Evolutionary conservation across 2,888 invertebrate species (phyloP), one percentile per base, ranked within the genome.

Genomic region (Drosophila barbarae): DNA sequence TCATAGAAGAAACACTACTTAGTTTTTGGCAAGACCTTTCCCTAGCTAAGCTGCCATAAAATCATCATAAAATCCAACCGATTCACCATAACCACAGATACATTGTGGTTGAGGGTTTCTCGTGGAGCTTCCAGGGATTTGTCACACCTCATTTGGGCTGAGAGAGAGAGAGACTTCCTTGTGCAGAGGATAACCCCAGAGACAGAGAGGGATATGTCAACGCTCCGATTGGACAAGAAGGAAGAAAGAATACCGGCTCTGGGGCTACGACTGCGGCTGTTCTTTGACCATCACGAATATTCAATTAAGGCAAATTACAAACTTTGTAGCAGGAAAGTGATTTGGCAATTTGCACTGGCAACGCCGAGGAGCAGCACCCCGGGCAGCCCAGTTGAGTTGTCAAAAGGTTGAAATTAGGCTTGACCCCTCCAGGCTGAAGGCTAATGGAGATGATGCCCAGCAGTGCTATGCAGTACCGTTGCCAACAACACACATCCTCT

Each of bases 401-500:
- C 83, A 79, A 82, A 82, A 83, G 79, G 83, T 79, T 80, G 72
- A 76, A 79, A 83, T 79, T 83, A 79, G 72, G 83, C 77, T 76
- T 80, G 79, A 83, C 57, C 83, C 71, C 77, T 68, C 42, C 30
- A 61, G 78, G 63, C 72, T 32, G 42, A 59, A 36, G 61, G 41
- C 56, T 56, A 51, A 38, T 67, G 65, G 42, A 28, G 55, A 55
- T 50, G 55, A 55, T 55, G 55, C 49, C 54, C 35, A 15, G 50
- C 12, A 36, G n/a, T 3, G 23, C 9, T 9, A 6, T 30, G n/a
- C 59, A 58, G 76, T 72, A 78, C 79, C 72, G 82, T 78, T 78
- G 13, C 30, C 41, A n/a, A 1, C 35, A 15, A 13, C 18, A 8
- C 13, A 26, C 28, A 47, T 36, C 41, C 54, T 35, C 39, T 8